Evolutionary conservation across 1,140 invertebrate species (phyloP), one percentile per base, ranked within the genome.

Genomic region (Zaprionus davidi): DNA sequence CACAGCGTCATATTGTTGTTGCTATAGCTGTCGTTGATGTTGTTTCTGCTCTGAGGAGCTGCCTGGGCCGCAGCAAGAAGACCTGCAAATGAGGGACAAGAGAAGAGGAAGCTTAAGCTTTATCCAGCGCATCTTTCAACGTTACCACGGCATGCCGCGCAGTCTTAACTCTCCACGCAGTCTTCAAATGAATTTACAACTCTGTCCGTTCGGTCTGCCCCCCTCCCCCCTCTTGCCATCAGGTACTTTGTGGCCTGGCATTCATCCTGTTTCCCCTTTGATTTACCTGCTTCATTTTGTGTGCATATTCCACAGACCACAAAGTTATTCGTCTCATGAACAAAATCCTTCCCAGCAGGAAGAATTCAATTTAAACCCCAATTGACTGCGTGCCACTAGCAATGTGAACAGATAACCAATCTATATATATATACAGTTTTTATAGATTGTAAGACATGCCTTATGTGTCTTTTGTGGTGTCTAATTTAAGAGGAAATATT

Each of bases 131-230:
- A 53, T 68, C 53, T 59, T 74, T 69, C 57, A 76, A 71, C 73
- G 59, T 69, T 74, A 46, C 9, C 28, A 28, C 44, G 59, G 53
- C 67, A 64, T 64, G 36, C 60, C 26, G 60, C 26, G 36, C 51
- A 41, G 36, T 46, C 63, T 59, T 78, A 38, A 56, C 59, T 31
- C 13, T 24, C 31, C 31, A 67, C n/a, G 38, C 44, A 60, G 26
- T 53, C 70, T 56, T 63, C 62, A 84, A 84, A 84, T 71, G 79
- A 85, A 85, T 84, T 81, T 81, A 78, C 76, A 78, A 84, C 81
- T 80, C 20, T 51, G 46, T 5, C 11, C 20, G 12, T 51, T 20
- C 44, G 44, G 17, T 20, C 2, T 49, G 2, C 11, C n/a, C 17
- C 0, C 5, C 17, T 7, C n/a, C 9, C 44, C 2, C 44, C 13